A percentile compares a stretch with the other conserved stretches of the same genome.
Evolutionary conservation across 2,888 invertebrate species (phyloP).

Genomic region (Panopea generosa): DNA sequence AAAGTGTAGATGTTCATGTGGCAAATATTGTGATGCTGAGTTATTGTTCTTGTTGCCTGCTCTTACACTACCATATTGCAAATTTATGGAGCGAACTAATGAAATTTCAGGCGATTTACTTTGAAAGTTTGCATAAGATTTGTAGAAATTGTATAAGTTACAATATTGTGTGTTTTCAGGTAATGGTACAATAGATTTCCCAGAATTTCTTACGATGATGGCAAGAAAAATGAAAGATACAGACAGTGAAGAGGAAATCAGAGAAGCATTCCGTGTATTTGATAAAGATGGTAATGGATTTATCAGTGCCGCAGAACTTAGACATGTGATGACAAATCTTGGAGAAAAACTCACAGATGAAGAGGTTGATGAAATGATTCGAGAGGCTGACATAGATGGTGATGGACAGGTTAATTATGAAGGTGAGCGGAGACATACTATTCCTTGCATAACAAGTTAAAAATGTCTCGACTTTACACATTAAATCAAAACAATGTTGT

Average conservation of each 20-base stretch:
- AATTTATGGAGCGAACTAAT: too few species aligned
- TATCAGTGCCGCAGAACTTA: constrained; percentile 67
- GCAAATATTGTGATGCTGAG: too few species aligned
- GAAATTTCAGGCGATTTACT: too few species aligned
- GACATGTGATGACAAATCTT: constrained; percentile 41
- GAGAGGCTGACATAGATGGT: constrained; percentile 94
- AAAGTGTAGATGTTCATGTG: too few species aligned
- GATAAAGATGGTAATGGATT: constrained; percentile 64
- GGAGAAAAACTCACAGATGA: constrained; percentile 37
- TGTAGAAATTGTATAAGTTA: too few species aligned
- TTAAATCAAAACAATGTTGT: too few species aligned
- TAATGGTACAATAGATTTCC: constrained; percentile 99
- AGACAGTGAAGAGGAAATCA: constrained; percentile 99
- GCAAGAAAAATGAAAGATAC: constrained; percentile 99
- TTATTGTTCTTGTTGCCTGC: too few species aligned
- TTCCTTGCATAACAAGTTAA: too few species aligned
- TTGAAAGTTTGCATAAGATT: too few species aligned
- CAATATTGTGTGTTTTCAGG: constrained; percentile 26
- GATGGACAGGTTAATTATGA: constrained; percentile 83
- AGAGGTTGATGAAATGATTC: constrained; percentile 35
- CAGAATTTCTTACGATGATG: constrained; percentile 99
- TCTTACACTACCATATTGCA: too few species aligned
- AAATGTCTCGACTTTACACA: too few species aligned
- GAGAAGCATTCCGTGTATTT: constrained; percentile 95
- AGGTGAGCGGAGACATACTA: too few species aligned